Base-by-base conservation (phyloP, 2,797 vertebrate species). In the Meriones psammophilus region DNA sequence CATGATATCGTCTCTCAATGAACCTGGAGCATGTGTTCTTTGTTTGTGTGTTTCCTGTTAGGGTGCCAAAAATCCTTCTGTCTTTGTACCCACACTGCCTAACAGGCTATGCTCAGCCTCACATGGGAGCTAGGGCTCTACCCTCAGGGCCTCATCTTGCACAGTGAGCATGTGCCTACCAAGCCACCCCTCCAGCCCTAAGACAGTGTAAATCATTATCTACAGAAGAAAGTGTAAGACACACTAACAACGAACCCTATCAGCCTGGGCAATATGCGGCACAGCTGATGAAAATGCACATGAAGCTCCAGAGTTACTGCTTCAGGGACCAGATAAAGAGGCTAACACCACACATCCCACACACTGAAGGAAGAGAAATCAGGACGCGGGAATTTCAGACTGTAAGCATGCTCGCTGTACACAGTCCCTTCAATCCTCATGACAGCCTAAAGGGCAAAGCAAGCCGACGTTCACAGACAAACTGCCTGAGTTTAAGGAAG, bases 401-500 rank as follows among this genome's bases (percentile, higher is more conserved):
- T n/a, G 4, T 6, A 84, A 74, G 66, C 71, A 62, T 30, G 30
- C 12, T 80, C 26, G 28, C 50, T 83, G 60, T n/a, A 76, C 2
- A 73, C 42, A 66, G 39, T 85, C 76, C 18, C 42, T 3, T 42
- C 62, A 94, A 36, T 46, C 12, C 73, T 93, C 58, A 87, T 84
- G 50, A 39, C 85, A 91, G 50, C 50, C 10, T 88, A 78, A 87
- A 30, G 7, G 5, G 88, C 26, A 96, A 20, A 73, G 42, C 15
- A 64, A 22, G 79, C 24, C 20, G 78, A 6, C 26, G 1, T 81
- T 71, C 62, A 24, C 36, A 39, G n/a, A 85, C 69, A 56, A 80
- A 94, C 46, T 66, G 80, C 28, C 62, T 84, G 26, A 90, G 42
- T 85, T 76, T 78, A 71, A 76, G n/a, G 77, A 10, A 93, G 17